Base-by-base conservation (phyloP, 1,140 invertebrate species). In the Palaemon carinicauda region DNA sequence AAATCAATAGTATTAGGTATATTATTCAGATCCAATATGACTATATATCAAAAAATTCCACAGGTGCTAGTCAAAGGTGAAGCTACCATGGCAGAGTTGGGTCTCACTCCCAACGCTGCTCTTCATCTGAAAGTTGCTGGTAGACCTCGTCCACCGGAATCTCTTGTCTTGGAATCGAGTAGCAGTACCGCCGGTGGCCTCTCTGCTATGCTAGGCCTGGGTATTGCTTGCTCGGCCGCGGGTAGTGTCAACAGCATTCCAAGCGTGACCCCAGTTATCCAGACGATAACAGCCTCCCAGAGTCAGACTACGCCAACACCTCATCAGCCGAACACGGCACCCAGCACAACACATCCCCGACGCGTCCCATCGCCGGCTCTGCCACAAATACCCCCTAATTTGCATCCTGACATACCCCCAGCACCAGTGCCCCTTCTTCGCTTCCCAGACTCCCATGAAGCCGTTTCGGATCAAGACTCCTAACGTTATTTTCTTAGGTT, bases 361-460 rank as follows among this genome's bases (percentile, higher is more conserved):
- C 78, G 85, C 10, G 80, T 80, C 2, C 89, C 87, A 31, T 89
- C 85, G 2, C 89, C 89, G 15, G 60, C 86, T 51, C 54, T 89
- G 29, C 89, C 89, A n/a, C 80, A 85, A 71, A 89, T 89, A n/a
- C 89, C 89, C 50, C 86, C 89, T 1, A 88, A 89, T 74, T 74
- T 89, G 14, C 87, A 89, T 51, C 89, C 89, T 33, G 89, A 87
- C 12, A 77, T 89, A 9, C 80, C 80, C 24, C 89, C 86, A 2
- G 65, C 82, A 0, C 52, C 50, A 3, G 82, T 89, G 15, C 87
- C 89, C 51, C 52, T 86, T 24, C 82, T 89, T 15, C 88, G 87
- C 78, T 82, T 89, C 71, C 85, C 89, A 7, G 82, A 89, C 53
- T 69, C 82, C 51, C 87, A 84, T 15, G 54, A 80, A 9, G 73